phyloP scores from a whole-genome alignment of 2,888 invertebrate genomes.

The Bellardia bayeri region DNA sequence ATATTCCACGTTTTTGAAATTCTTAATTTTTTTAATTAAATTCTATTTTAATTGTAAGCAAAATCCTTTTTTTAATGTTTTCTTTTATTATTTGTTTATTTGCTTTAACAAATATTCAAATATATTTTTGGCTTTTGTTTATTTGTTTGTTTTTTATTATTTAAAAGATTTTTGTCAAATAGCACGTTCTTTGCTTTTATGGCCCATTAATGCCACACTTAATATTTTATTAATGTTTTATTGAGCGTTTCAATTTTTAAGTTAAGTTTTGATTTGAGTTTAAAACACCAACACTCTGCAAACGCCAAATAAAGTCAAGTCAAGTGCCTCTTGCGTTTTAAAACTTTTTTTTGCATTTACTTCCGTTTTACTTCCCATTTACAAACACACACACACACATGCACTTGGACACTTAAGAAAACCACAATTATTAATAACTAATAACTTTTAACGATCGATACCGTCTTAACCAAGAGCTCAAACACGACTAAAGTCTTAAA shows the following conservation, averaged over 20 bases:
- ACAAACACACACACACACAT: neutral
- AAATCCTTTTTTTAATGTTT: slow-evolving; percentile 23
- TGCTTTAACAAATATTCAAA: slow-evolving; percentile 2
- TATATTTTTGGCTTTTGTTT: neutral
- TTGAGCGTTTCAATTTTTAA: slow-evolving; percentile 47
- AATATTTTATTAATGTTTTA: slow-evolving; percentile 63
- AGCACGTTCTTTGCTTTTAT: slow-evolving; percentile 68
- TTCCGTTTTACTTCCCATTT: slow-evolving; percentile 58
- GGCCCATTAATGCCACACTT: slow-evolving; percentile 68
- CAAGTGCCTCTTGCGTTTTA: slow-evolving; percentile 7
- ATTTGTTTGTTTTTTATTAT: neutral
- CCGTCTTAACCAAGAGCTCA: slow-evolving; percentile 68
- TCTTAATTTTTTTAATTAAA: neutral
- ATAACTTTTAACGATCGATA: slow-evolving; percentile 46
- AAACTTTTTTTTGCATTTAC: slow-evolving; percentile 53
- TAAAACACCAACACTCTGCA: slow-evolving; percentile 2
- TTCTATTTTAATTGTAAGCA: slow-evolving; percentile 10
- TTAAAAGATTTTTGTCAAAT: slow-evolving; percentile 40
- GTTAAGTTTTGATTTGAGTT: slow-evolving; percentile 21
- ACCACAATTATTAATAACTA: neutral
- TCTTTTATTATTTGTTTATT: neutral
- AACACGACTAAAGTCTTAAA: slow-evolving; percentile 66
- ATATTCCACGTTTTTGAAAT: neutral
- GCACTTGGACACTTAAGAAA: neutral
- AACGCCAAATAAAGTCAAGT: neutral